A percentile compares a stretch with the other conserved stretches of the same genome.
phyloP scores from a whole-genome alignment of 2,797 vertebrate genomes.

The Characodon lateralis region DNA sequence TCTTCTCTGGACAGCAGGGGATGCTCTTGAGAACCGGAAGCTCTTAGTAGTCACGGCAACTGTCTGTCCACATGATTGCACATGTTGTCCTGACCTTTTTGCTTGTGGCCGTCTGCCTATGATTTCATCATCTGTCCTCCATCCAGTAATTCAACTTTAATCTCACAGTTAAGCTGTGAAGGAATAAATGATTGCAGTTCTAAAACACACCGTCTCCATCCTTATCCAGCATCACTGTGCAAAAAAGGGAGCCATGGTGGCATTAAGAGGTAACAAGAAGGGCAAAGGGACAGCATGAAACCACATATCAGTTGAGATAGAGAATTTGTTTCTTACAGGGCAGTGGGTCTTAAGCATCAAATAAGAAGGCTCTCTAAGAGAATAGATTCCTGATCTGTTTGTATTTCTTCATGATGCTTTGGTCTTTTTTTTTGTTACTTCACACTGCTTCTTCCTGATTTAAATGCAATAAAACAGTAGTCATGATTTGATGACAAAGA shows the following conservation, averaged over 20 bases:
- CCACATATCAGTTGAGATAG: slow-evolving; percentile 25
- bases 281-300: slow-evolving; percentile 35
- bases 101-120: slow-evolving; percentile 38
- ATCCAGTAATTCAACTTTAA: slow-evolving; percentile 8
- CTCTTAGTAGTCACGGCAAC: slow-evolving; percentile 30
- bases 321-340: slow-evolving; percentile 7
- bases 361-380: neutral
- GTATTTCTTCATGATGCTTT: neutral
- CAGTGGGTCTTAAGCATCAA: neutral
- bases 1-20: slow-evolving; percentile 37
- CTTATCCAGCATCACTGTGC: slow-evolving; percentile 8
- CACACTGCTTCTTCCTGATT: neutral
- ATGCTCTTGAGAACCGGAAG: slow-evolving; percentile 27
- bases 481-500: neutral
- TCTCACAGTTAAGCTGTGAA: slow-evolving; percentile 23
- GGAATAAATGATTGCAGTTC: slow-evolving; percentile 27
- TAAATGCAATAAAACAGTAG: neutral
- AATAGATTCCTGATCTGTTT: neutral
- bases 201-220: slow-evolving; percentile 10
- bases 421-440: neutral
- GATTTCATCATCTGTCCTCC: slow-evolving; percentile 28
- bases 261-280: slow-evolving; percentile 41
- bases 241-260: slow-evolving; percentile 8
- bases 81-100: slow-evolving; percentile 63
- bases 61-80: slow-evolving; percentile 55